Evolutionary conservation across 2,113 vertebrate genomes (phyloP).

Genomic region (Aldabrachelys gigantea): DNA sequence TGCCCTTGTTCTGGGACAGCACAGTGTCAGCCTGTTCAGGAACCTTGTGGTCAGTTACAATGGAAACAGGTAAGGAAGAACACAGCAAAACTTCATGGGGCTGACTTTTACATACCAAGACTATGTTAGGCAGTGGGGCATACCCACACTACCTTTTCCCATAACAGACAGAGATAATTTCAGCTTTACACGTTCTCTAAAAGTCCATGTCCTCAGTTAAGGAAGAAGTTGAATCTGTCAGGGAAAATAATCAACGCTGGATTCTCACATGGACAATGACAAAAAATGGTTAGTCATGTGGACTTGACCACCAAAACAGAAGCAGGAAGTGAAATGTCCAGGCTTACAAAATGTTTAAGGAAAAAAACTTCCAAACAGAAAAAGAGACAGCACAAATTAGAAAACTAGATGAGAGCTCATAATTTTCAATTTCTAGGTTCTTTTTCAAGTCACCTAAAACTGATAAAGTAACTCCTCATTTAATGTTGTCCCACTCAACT

Average conservation of each 20-base stretch:
- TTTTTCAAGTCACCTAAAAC: background rate
- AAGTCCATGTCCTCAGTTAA: background rate
- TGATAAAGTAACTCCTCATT: no score
- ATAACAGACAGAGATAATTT: background rate
- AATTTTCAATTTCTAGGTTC: background rate
- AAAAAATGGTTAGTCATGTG: background rate
- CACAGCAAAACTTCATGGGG: background rate
- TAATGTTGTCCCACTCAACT: no score
- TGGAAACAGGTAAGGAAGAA: background rate
- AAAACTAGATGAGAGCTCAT: background rate
- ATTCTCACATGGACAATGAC: background rate
- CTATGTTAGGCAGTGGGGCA: background rate
- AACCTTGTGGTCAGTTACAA: background rate
- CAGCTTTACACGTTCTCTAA: background rate
- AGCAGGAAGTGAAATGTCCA: no score
- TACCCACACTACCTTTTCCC: background rate
- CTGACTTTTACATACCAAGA: background rate
- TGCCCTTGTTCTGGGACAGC: no score
- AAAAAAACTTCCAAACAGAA: background rate
- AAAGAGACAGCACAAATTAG: background rate
- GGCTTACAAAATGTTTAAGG: background rate
- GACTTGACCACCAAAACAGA: rapidly evolving
- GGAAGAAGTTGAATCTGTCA: background rate
- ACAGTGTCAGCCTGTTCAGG: background rate
- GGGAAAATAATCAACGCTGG: background rate